Evolutionary conservation across 2,113 vertebrate genomes (phyloP).

Genomic region (Zeus faber): DNA sequence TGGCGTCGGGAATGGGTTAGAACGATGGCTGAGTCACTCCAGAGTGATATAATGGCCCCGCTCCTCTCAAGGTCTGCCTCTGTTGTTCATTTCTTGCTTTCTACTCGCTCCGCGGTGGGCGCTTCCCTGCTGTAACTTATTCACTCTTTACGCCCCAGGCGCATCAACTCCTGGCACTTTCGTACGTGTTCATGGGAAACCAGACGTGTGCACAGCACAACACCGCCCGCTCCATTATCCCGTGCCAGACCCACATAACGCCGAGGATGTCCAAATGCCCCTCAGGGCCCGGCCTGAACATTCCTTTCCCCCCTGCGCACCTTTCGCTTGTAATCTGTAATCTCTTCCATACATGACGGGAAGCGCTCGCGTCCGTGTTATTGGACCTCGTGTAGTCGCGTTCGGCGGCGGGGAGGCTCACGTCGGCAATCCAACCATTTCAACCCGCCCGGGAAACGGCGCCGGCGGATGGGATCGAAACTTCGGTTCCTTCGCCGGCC

Average conservation of each 20-base stretch:
- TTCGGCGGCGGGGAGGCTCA: no score
- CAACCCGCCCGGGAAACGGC: no score
- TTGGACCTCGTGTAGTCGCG: no score
- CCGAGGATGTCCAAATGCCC: constrained; percentile 33
- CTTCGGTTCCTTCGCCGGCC: no score
- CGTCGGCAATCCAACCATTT: no score
- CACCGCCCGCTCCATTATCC: constrained; percentile 1
- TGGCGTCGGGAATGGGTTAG: constrained; percentile 13
- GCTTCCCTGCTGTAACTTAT: constrained; percentile 35
- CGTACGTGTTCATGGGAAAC: constrained; percentile 50
- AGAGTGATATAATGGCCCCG: constrained; percentile 10
- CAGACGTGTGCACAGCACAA: constrained; percentile 38
- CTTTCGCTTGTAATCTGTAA: constrained; percentile 38
- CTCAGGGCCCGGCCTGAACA: constrained; percentile 19
- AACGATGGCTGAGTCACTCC: constrained; percentile 10
- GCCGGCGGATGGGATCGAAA: no score
- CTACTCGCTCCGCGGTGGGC: constrained; percentile 20
- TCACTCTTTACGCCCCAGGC: constrained; percentile 36
- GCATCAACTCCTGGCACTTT: constrained; percentile 44
- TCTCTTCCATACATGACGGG: constrained; percentile 21
- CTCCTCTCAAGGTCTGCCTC: background rate
- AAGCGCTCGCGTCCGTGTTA: constrained; percentile 7
- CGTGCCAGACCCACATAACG: constrained; percentile 10
- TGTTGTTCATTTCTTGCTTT: no score
- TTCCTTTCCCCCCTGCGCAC: constrained; percentile 41